Evolutionary conservation across 1,140 invertebrate species (phyloP), one percentile per base, ranked within the genome.

Genomic region (Heliconius melpomene): DNA sequence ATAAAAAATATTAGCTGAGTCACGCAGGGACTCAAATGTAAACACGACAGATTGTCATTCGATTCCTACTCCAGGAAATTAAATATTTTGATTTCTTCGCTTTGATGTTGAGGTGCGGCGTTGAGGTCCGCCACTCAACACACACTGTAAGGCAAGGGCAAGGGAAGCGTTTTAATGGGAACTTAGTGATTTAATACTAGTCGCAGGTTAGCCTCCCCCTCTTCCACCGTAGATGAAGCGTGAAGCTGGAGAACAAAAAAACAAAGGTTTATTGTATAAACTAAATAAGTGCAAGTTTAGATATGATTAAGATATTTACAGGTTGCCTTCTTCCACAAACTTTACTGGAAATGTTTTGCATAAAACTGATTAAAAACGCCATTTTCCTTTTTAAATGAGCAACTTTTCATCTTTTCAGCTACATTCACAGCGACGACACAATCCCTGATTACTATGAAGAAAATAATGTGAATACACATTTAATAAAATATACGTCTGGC

Each of bases 331-430:
- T 26, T 66, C 60, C 60, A 66, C 13, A 66, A 66, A 66, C 1
- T 29, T 66, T 66, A 23, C 8, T 66, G 60, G 11, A 3, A 66
- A 29, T 29, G 13, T 29, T 66, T 66, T 66, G 23, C 60, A 66
- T 66, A 66, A 66, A 66, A 66, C 60, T 66, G 23, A 66, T 66
- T 66, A 66, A 29, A 23, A 50, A 52, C 66, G 26, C 11, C 66
- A 11, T 77, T n/a, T 52, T 72, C 18, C 60, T 50, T 71, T 72
- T 70, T 50, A 71, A 77, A 77, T 57, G 66, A 46, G 75, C 60
- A 72, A 71, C 57, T 50, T 77, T 77, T 75, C 54, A 66, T 66
- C 74, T 60, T 75, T 75, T 75, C 74, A 60, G 54, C 60, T 66
- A 32, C 74, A 75, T 29, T 54, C 74, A 29, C 1, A 57, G 52